A percentile compares a stretch with the other conserved stretches of the same genome.
phyloP scores from a whole-genome alignment of 2,888 invertebrate species.

The Toxonevra muliebris region DNA sequence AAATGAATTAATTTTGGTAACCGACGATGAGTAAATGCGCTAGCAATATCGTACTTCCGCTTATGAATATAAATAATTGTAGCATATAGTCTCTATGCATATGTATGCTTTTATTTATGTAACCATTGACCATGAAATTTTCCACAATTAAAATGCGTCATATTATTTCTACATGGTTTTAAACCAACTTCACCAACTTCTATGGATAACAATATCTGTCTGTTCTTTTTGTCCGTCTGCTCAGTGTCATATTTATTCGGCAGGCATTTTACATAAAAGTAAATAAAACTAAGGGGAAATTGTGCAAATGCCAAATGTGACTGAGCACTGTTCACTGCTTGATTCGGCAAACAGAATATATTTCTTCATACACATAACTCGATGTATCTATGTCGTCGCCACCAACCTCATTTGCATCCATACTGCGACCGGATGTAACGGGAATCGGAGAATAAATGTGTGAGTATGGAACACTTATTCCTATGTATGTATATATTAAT shows the following conservation, averaged over 20 bases:
- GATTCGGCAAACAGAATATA: too few relatives aligned
- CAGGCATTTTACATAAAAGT: too few relatives aligned
- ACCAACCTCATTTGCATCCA: conserved; percentile 32
- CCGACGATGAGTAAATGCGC: background rate
- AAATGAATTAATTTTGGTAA: conserved; percentile 5
- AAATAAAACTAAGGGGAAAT: too few relatives aligned
- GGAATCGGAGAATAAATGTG: too few relatives aligned
- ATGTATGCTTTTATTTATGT: background rate
- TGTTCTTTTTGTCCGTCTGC: background rate
- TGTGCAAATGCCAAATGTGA: too few relatives aligned
- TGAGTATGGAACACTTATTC: conserved; percentile 25
- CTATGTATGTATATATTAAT: conserved; percentile 12
- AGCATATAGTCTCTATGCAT: background rate
- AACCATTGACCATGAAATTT: conserved; percentile 17
- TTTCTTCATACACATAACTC: too few relatives aligned
- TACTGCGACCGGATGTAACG: conserved; percentile 39
- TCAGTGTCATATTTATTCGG: background rate
- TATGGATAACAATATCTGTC: background rate
- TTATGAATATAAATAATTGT: background rate
- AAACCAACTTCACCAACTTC: background rate
- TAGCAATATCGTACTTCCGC: conserved; percentile 14
- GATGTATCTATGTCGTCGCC: background rate
- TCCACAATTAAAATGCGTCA: background rate
- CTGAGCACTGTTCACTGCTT: too few relatives aligned
- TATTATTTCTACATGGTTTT: background rate